These are phyloP conservation scores for Pachycephus smyrnensis DNA, from an alignment of 2,888 invertebrate species.

Conservation along the genomic window DNA sequence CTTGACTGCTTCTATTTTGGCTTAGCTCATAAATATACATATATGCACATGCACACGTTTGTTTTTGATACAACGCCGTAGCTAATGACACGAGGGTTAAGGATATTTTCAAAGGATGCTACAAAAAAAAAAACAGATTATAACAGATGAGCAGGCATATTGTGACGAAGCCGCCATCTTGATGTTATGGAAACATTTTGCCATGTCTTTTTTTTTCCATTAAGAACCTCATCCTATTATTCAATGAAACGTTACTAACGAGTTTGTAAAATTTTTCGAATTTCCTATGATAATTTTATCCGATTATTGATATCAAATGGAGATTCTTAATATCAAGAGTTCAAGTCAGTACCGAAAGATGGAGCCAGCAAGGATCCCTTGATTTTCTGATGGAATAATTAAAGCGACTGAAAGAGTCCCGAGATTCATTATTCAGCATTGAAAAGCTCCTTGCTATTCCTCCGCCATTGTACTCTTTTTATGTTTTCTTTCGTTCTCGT, in stretches of 20 bases:
- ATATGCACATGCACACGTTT: neutral
- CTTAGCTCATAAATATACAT: neutral
- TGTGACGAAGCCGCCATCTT: no score
- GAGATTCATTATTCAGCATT: neutral
- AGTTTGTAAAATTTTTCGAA: no score
- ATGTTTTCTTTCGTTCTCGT: neutral
- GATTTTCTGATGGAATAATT: neutral
- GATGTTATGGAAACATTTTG: no score
- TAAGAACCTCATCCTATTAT: no score
- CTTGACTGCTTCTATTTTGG: slow-evolving; percentile 30
- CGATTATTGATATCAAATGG: no score
- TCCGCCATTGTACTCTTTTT: neutral
- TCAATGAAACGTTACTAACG: no score
- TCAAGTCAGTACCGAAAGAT: no score
- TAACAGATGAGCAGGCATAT: neutral
- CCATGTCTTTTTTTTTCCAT: no score
- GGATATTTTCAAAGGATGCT: neutral
- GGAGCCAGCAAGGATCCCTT: neutral
- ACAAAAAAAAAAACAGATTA: neutral
- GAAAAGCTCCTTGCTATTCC: neutral
- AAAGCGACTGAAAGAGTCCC: neutral
- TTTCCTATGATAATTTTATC: no score
- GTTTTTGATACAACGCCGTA: neutral
- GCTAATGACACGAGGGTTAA: neutral
- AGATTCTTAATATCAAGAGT: no score